phyloP scores from a whole-genome alignment of 1,140 invertebrate genomes.

The Zaprionus vittiger region DNA sequence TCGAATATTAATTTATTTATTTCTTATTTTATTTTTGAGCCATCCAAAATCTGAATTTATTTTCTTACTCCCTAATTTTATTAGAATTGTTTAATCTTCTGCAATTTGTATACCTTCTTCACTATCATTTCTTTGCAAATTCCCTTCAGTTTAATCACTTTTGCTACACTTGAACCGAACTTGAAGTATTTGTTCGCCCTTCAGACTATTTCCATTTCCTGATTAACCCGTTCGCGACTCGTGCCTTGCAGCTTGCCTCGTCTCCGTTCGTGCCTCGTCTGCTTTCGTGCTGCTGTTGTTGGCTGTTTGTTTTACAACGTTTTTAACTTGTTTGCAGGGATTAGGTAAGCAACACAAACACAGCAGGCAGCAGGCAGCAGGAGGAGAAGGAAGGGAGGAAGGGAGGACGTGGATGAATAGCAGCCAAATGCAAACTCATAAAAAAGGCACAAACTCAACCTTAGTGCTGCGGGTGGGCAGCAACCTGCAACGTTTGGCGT shows the following conservation, averaged over 20 bases:
- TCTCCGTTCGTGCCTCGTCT: slow-evolving; percentile 30
- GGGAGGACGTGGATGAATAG: slow-evolving; percentile 18
- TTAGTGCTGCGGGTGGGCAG: slow-evolving; percentile 12
- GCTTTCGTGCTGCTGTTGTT: slow-evolving; percentile 32
- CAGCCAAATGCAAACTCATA: slow-evolving; percentile 66
- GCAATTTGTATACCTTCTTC: no score
- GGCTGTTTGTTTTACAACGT: slow-evolving; percentile 77
- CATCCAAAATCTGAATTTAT: no score
- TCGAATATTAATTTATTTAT: no score
- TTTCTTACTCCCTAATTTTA: no score
- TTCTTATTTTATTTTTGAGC: no score
- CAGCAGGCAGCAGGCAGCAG: slow-evolving; percentile 14
- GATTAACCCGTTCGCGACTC: slow-evolving; percentile 27
- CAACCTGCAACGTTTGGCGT: slow-evolving; percentile 56
- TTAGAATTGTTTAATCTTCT: no score
- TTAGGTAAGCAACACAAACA: slow-evolving; percentile 76
- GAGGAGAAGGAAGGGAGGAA: not conserved
- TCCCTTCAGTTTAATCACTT: not conserved
- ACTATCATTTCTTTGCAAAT: not conserved
- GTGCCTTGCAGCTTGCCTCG: not conserved
- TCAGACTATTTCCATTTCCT: slow-evolving; percentile 11
- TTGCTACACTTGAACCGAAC: not conserved
- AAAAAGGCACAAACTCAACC: slow-evolving; percentile 48
- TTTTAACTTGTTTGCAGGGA: slow-evolving; percentile 80
- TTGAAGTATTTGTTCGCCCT: slow-evolving; percentile 1